Evolutionary conservation across 2,888 invertebrate species (phyloP).

Genomic region (Leptinotarsa haldemani): DNA sequence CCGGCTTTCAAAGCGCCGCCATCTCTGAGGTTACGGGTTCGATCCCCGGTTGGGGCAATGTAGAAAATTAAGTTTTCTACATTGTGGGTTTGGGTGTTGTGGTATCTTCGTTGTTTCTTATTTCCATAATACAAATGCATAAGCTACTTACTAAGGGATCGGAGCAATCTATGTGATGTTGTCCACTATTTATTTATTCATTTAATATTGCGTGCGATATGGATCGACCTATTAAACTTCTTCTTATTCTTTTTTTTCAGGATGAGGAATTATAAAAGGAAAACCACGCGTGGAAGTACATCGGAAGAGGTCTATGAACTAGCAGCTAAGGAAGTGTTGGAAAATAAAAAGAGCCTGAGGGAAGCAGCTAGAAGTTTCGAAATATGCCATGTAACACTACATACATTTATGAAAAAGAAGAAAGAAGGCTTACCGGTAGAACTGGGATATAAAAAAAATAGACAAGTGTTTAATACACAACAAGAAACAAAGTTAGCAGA

Average conservation of each 20-base stretch:
- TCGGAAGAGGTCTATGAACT: constrained; percentile 15
- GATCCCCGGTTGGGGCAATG: too few relatives aligned
- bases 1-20: too few relatives aligned
- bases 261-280: constrained; percentile 26
- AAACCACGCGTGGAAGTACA: constrained; percentile 20
- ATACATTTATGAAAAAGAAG: constrained; percentile 18
- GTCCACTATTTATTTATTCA: too few relatives aligned
- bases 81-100: too few relatives aligned
- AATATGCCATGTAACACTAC: constrained; percentile 17
- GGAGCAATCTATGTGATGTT: too few relatives aligned
- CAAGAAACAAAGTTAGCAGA: constrained; percentile 11
- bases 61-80: too few relatives aligned
- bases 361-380: constrained; percentile 6
- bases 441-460: background rate
- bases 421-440: background rate
- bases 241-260: background rate
- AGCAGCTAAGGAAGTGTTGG: constrained; percentile 12
- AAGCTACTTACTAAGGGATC: too few relatives aligned
- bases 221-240: too few relatives aligned
- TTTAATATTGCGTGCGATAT: too few relatives aligned
- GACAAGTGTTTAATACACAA: background rate
- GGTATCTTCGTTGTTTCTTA: too few relatives aligned
- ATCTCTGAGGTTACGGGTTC: too few relatives aligned
- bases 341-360: constrained; percentile 9
- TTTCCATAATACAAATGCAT: too few relatives aligned